A percentile compares a stretch with the other conserved stretches of the same genome.
Conservation (phyloP, 64 coral and sea anemone genomes). For the Montipora efflorescens region DNA sequence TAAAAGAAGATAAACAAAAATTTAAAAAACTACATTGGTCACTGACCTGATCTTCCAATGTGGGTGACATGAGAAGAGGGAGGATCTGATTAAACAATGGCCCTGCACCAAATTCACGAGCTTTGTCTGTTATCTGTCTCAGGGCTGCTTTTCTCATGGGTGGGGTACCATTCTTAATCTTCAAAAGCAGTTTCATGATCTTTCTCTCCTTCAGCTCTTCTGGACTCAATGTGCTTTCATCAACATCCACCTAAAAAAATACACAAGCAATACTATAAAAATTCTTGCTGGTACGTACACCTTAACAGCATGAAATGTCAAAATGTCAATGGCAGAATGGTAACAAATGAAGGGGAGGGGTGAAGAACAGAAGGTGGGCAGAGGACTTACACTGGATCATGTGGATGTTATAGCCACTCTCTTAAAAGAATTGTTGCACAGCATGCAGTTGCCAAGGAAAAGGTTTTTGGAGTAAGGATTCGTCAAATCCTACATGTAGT, state of each 20-base stretch:
- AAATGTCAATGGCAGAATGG: too few relatives aligned
- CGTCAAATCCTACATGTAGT: too few relatives aligned
- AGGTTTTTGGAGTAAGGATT: too few relatives aligned
- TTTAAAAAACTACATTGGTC: not conserved
- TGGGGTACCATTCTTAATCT: constrained; percentile 99
- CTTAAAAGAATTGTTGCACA: too few relatives aligned
- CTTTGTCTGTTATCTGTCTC: constrained; percentile 98
- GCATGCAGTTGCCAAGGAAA: too few relatives aligned
- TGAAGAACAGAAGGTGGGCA: too few relatives aligned
- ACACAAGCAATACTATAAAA: not conserved
- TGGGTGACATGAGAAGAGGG: constrained; percentile 97
- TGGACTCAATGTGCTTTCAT: constrained; percentile 91
- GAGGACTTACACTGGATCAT: too few relatives aligned
- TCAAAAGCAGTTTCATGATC: constrained; percentile 96
- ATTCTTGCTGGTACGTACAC: too few relatives aligned
- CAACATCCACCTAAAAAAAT: constrained; percentile 93
- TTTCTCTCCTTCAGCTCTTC: constrained; percentile 99
- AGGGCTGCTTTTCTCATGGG: constrained; percentile 99
- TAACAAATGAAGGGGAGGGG: too few relatives aligned
- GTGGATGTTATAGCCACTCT: too few relatives aligned
- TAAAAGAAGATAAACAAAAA: not conserved
- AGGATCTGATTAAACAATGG: constrained; percentile 98
- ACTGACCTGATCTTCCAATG: constrained; percentile 96
- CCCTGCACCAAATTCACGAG: constrained; percentile 98
- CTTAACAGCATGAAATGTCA: too few relatives aligned